A percentile compares a stretch with the other conserved stretches of the same genome.
These are phyloP conservation scores for Calvadosia cruxmelitensis DNA, from an alignment of 30 jellyfish, hydroid and myxozoan genomes.

Conservation along the genomic window DNA sequence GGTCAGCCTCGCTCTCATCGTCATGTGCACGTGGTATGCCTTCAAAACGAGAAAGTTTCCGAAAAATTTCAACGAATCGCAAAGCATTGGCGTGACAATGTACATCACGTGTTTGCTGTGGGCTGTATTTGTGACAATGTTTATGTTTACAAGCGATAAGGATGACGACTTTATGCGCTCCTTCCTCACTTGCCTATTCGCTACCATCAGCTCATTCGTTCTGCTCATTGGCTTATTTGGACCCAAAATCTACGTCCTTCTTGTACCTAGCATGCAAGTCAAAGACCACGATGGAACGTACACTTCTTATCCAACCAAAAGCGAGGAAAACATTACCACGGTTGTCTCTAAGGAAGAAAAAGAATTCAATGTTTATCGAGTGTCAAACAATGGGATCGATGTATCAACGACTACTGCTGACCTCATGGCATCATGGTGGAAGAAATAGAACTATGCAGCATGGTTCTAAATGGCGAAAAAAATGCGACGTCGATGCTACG, in stretches of 20 bases:
- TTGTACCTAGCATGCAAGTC: not conserved
- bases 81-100: constrained; percentile 87
- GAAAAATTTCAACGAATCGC: constrained; percentile 73
- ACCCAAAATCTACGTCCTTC: constrained; percentile 16
- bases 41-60: constrained; percentile 89
- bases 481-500: too few relatives aligned
- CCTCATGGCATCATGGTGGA: not conserved
- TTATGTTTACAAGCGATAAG: constrained; percentile 13
- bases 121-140: constrained; percentile 44
- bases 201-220: constrained; percentile 25
- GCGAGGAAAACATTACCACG: not conserved
- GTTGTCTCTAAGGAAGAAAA: not conserved
- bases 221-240: constrained; percentile 46
- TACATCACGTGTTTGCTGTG: constrained; percentile 58
- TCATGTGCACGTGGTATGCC: constrained; percentile 80
- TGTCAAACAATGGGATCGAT: not conserved
- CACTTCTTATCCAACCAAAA: not conserved
- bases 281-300: constrained; percentile 18
- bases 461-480: too few relatives aligned
- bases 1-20: constrained; percentile 58
- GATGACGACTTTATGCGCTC: constrained; percentile 8
- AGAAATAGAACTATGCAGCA: too few relatives aligned
- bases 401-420: not conserved
- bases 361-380: not conserved
- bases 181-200: constrained; percentile 21